A percentile compares a stretch with the other conserved stretches of the same genome.
Evolutionary conservation across 2,113 vertebrate genomes (phyloP).

Genomic region (Serilophus lunatus): DNA sequence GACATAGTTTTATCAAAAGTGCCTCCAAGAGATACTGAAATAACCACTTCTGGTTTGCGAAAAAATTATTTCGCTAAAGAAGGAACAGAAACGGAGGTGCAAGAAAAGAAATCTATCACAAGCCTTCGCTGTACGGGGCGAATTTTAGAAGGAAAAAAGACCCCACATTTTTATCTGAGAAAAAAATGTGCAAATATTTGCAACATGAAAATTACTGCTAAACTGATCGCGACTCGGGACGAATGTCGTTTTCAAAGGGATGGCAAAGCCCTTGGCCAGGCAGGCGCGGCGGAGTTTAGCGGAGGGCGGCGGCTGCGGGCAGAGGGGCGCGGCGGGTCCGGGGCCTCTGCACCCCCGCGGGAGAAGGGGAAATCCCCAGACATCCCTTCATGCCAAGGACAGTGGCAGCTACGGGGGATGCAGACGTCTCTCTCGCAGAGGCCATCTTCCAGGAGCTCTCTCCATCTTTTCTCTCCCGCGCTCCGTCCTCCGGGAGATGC

Average conservation of each 20-base stretch:
- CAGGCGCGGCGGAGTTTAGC: background rate
- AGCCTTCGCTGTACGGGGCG: background rate
- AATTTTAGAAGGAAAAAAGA: background rate
- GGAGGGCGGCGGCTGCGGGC: background rate
- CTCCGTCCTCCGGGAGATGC: too few species aligned
- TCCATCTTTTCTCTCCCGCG: background rate
- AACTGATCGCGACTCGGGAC: background rate
- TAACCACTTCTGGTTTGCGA: background rate
- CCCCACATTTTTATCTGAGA: background rate
- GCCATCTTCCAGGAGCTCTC: background rate
- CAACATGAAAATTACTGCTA: background rate
- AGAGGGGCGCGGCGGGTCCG: background rate
- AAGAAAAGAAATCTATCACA: background rate
- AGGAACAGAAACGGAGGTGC: background rate
- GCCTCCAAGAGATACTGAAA: background rate
- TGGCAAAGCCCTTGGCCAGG: background rate
- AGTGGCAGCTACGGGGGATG: background rate
- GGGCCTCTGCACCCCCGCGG: background rate
- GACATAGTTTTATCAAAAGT: background rate
- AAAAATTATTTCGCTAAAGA: background rate
- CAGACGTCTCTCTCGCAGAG: background rate
- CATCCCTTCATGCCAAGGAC: background rate
- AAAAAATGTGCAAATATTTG: background rate
- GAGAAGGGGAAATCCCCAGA: accelerated
- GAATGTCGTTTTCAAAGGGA: background rate